Evolutionary conservation across 1,140 invertebrate genomes (phyloP), one percentile per base, ranked within the genome.

Genomic region (Pogonomyrmex barbatus): DNA sequence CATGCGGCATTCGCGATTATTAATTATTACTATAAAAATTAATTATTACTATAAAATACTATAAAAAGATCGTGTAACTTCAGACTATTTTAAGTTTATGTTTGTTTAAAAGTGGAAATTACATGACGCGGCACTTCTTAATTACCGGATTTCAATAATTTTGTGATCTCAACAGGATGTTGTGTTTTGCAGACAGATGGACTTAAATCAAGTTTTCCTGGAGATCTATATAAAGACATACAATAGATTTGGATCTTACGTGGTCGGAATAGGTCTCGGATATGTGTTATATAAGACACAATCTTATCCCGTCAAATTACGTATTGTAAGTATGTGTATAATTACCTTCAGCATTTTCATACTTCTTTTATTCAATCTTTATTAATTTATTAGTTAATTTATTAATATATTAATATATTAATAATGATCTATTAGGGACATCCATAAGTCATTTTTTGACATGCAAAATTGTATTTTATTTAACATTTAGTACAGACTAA

Each of bases 261-360:
- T 95, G 0, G 91, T 95, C 17, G 95, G 95, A 14, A 86, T 95
- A 6, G 91, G 87, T n/a, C 70, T 95, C 2, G 95, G 95, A 1
- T 95, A 93, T 52, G 17, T 94, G 1, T 81, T 94, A 12, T 88
- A 88, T 30, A 92, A 92, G 33, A 91, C 79, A 0, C 89, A 81
- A 17, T 73, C 86, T 5, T 88, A 78, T 8, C 56, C 63, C 9
- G 52, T 93, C 0, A 92, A 91, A 47, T 88, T 95, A 68, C 79
- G 77, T 10, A 47, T 5, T n/a, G 94, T 94, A 91, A 91, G 88
- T 77, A 60, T 52, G 65, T 50, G 10, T 6, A 33, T 8, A 56
- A 78, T 63, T 50, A 30, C n/a, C 2, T 77, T 75, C 42, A 47
- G 4, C 17, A 36, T 6, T 42, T 14, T 33, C n/a, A 54, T 30